phyloP scores from a whole-genome alignment of 2,113 vertebrate species.

The Morphnarchus princeps region DNA sequence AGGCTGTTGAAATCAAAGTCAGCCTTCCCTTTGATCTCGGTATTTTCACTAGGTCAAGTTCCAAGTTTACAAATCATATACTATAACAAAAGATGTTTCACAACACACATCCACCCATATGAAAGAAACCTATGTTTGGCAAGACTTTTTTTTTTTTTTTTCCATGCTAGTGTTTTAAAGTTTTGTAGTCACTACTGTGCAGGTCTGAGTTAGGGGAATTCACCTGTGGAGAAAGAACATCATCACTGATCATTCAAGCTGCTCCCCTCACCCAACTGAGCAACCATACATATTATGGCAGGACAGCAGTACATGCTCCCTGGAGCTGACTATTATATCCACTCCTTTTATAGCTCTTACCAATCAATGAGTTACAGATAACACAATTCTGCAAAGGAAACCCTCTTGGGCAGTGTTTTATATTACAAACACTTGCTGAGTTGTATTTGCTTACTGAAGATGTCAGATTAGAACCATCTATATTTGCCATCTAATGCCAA shows the following conservation, averaged over 20 bases:
- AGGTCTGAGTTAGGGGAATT: not conserved
- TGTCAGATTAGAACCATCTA: not conserved
- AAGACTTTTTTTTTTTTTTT: not conserved
- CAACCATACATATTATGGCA: not conserved
- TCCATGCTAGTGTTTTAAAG: not conserved
- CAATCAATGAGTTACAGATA: not conserved
- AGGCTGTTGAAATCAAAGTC: constrained; percentile 22
- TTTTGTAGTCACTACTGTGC: not conserved
- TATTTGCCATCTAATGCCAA: not conserved
- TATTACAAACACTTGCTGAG: not conserved
- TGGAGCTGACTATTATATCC: not conserved
- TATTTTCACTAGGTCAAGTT: constrained; percentile 7
- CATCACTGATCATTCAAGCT: not conserved
- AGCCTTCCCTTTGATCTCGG: constrained; percentile 13
- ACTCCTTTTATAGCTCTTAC: not conserved
- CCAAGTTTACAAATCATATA: constrained; percentile 2
- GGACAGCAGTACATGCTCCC: not conserved
- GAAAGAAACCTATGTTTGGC: not conserved
- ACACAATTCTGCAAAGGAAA: not conserved
- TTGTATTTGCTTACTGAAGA: not conserved
- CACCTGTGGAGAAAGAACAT: not conserved
- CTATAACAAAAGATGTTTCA: constrained; percentile 29
- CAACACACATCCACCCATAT: not conserved
- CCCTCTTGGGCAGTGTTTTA: not conserved
- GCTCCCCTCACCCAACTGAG: not conserved